Base-by-base conservation (phyloP, 2,888 invertebrate species). In the Agrotis segetum region DNA sequence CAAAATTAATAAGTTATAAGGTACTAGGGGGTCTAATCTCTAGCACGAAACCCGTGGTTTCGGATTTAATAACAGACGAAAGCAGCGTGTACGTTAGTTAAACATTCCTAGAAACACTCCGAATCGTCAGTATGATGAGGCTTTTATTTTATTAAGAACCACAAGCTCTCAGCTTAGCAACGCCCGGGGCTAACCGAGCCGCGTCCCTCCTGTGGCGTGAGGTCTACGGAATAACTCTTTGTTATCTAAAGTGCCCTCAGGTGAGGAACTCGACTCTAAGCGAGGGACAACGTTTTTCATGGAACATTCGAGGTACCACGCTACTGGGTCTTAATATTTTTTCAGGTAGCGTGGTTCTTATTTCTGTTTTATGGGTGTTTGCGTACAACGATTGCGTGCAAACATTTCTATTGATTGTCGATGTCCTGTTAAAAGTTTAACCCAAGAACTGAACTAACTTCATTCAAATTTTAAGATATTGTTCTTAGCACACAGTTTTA, bases 191-290 rank as follows among this genome's bases (percentile, higher is more conserved):
- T 55, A 47, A 49, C 40, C 44, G 47, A 44, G 55, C n/a, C n/a
- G 44, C n/a, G 61, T 49, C 55, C 56, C 58, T 62, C 58, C 52
- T 29, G 61, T 56, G 40, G 14, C 52, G 66, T 66, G 62, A 53
- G 61, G 67, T 62, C 67, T 74, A 34, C 40, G 52, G 77, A 82
- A 82, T 84, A 83, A 79, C 85, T 79, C 85, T 81, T 86, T 85
- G 85, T 85, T 86, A 83, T 71, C 72, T 69, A 60, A 74, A 85
- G 81, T 69, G 61, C 72, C 74, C 79, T 81, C 74, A 74, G 79
- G 76, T 84, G 73, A 29, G 72, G 53, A 67, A 66, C 62, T 56
- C 60, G 50, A 67, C 49, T 62, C 73, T 71, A n/a, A 13, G 56
- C 7, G 56, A n/a, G 16, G 19, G 9, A 47, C 29, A 60, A 69